Percentiles rank a stretch among this genome's conserved stretches.
These are phyloP conservation scores for Luperina nickerlii DNA, from an alignment of 2,888 invertebrate genomes.

Conservation along the genomic window DNA sequence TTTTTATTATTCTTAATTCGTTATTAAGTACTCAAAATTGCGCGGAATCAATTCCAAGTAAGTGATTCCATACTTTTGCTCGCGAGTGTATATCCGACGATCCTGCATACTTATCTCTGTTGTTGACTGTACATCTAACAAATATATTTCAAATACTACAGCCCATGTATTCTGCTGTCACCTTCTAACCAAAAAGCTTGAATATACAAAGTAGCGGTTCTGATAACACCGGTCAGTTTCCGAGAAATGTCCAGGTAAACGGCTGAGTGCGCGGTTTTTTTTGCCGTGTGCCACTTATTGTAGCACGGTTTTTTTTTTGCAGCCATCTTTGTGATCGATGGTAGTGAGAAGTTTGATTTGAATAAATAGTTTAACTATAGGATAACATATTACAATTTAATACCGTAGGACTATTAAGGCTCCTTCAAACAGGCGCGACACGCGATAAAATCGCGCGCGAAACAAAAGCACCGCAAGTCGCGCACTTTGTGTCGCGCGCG, in stretches of 20 bases:
- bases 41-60: no score
- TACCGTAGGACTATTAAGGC: no score
- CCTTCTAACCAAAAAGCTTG: conserved; percentile 18
- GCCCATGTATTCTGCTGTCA: conserved; percentile 9
- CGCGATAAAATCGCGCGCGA: no score
- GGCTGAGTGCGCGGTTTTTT: conserved; percentile 38
- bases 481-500: no score
- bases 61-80: no score
- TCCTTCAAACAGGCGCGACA: no score
- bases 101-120: no score
- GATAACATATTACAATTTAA: neutral
- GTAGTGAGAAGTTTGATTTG: conserved; percentile 21
- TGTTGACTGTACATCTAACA: neutral
- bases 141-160: neutral
- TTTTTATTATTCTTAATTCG: no score
- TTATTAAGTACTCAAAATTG: no score
- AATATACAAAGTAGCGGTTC: conserved; percentile 43
- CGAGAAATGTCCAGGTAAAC: conserved; percentile 52
- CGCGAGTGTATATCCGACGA: no score
- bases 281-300: conserved; percentile 26
- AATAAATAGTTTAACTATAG: neutral
- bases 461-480: no score
- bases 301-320: conserved; percentile 28
- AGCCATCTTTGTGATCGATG: conserved; percentile 28
- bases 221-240: conserved; percentile 43